These are phyloP conservation scores for Clarias platycephalus DNA, from an alignment of 2,797 vertebrate genomes.

Conservation along the genomic window DNA sequence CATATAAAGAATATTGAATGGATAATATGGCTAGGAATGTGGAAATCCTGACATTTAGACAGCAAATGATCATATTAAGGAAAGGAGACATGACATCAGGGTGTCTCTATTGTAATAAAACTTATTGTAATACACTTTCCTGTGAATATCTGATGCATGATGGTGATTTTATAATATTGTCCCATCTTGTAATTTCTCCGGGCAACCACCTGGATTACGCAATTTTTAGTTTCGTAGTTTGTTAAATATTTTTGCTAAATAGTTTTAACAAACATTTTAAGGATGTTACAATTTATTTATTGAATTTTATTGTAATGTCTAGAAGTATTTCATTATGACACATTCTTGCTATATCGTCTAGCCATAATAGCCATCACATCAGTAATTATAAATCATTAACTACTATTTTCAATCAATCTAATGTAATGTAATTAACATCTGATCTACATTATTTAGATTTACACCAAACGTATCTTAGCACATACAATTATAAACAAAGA, in stretches of 20 bases:
- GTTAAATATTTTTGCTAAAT: not conserved
- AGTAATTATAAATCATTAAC: not conserved
- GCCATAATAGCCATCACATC: too few species aligned
- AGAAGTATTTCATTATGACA: not conserved
- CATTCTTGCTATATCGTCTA: not conserved
- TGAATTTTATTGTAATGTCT: not conserved
- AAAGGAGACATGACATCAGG: not conserved
- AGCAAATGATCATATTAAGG: not conserved
- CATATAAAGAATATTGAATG: not conserved
- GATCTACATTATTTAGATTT: slow-evolving; percentile 3
- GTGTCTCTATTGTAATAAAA: not conserved
- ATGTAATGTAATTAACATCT: not conserved
- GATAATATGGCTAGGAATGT: not conserved
- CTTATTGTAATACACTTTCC: not conserved
- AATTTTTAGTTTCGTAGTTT: not conserved
- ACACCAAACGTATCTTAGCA: not conserved
- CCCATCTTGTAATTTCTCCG: not conserved
- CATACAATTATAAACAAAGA: not conserved
- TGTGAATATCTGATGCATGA: not conserved
- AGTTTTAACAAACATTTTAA: too few species aligned
- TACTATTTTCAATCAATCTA: not conserved
- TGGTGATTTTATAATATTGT: not conserved
- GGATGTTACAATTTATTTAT: too few species aligned
- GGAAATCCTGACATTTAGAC: not conserved
- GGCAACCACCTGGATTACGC: not conserved